phyloP scores from a whole-genome alignment of 2,797 vertebrate species.

The Pipistrellus pygmaeus region DNA sequence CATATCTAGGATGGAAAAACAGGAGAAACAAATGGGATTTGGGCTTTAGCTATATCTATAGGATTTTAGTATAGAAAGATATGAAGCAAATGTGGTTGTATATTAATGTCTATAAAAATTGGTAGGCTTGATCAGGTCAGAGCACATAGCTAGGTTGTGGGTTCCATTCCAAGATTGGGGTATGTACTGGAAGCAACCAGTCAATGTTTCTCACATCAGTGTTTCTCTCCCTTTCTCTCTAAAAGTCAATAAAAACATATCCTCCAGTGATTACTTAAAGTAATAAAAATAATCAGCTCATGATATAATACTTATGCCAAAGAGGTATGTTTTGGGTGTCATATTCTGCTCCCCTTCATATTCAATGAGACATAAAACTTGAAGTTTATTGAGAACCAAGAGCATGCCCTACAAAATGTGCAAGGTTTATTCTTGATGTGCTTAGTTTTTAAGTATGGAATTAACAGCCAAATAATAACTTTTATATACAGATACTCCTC shows the following conservation, averaged over 20 bases:
- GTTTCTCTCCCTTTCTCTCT: neutral
- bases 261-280: neutral
- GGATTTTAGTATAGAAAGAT: too few relatives aligned
- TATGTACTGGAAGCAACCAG: neutral
- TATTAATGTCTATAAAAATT: too few relatives aligned
- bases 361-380: neutral
- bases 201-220: neutral
- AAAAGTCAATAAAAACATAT: neutral
- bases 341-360: neutral
- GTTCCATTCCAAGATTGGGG: neutral
- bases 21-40: neutral
- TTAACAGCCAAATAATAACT: neutral
- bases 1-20: neutral
- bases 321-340: neutral
- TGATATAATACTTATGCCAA: neutral
- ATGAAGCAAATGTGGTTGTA: too few relatives aligned
- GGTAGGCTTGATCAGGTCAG: neutral
- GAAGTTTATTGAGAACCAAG: neutral
- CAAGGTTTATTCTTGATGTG: neutral
- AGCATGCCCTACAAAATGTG: neutral
- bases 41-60: too few relatives aligned
- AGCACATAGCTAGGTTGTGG: neutral
- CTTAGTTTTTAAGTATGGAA: conserved; percentile 17
- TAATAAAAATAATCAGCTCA: neutral
- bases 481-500: neutral